Evolutionary conservation across 2,797 vertebrate species (phyloP), one percentile per base, ranked within the genome.

Genomic region (Phoebastria nigripes): DNA sequence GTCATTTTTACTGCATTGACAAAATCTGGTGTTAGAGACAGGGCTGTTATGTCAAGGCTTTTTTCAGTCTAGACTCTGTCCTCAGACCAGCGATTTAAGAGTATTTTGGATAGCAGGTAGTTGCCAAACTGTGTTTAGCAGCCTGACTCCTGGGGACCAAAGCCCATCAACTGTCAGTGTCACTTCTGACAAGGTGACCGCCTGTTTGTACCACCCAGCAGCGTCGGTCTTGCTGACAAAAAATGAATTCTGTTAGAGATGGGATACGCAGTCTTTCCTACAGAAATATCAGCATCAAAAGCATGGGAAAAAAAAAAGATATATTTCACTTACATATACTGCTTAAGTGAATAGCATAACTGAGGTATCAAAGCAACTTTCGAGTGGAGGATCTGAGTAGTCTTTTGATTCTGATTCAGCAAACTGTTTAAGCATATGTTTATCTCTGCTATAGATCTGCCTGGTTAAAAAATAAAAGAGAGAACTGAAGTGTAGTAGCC

Each of bases 401-500:
- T 86, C 66, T 61, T 89, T 92, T 95, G 65, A 87, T 90, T 93
- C 84, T 49, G 54, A 81, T 93, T 92, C 94, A 97, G 73, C 39
- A 86, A 76, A 70, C 82, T 78, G 52, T 85, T 93, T 83, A 80
- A 87, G 84, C 79, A 82, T 73, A 35, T 59, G 58, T 88, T 95
- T 95, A 96, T 95, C 95, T 92, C 81, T 77, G 74, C 63, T 92
- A 82, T 20, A 72, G 63, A 93, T 95, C 94, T 92, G 81, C 73
- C 78, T 92, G 49, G 24, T 85, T 85, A 58, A 89, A 93, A 91
- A 93, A 62, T 69, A 46, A 71, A 71, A 89, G 90, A 79, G 59
- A 85, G 62, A 81, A 76, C 35, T 83, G 58, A 82, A 88, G 73
- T 61, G 25, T 69, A 88, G 91, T 74, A 93, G 94, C 92, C 79